These are phyloP conservation scores for Carcharodon carcharias DNA, from an alignment of 2,797 vertebrate species.

Conservation along the genomic window DNA sequence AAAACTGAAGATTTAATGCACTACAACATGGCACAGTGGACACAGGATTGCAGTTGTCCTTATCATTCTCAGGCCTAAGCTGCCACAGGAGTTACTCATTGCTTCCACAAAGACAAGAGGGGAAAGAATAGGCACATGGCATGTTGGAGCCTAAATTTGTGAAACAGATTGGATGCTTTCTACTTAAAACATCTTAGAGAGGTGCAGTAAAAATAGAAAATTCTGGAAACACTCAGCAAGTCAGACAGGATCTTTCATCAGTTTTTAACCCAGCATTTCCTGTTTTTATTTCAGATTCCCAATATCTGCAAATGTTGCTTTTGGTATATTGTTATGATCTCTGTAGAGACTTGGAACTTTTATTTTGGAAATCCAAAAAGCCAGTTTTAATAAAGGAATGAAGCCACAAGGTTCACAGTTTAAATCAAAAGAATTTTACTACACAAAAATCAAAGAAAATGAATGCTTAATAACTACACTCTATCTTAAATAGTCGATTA, in stretches of 20 bases:
- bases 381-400: too few relatives aligned
- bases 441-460: too few relatives aligned
- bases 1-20: neutral
- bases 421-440: neutral
- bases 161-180: neutral
- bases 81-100: neutral
- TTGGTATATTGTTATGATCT: neutral
- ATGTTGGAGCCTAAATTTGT: neutral
- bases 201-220: neutral
- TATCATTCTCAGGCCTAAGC: neutral
- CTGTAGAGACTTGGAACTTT: too few relatives aligned
- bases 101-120: neutral
- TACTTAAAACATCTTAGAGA: neutral
- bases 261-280: neutral
- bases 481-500: too few relatives aligned
- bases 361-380: too few relatives aligned
- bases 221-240: neutral
- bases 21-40: neutral
- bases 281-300: neutral
- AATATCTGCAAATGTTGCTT: neutral
- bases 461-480: too few relatives aligned
- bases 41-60: neutral
- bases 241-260: neutral
- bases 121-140: neutral
- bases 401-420: too few relatives aligned